phyloP scores from a whole-genome alignment of 2,113 vertebrate genomes.

The Pycnonotus jocosus region DNA sequence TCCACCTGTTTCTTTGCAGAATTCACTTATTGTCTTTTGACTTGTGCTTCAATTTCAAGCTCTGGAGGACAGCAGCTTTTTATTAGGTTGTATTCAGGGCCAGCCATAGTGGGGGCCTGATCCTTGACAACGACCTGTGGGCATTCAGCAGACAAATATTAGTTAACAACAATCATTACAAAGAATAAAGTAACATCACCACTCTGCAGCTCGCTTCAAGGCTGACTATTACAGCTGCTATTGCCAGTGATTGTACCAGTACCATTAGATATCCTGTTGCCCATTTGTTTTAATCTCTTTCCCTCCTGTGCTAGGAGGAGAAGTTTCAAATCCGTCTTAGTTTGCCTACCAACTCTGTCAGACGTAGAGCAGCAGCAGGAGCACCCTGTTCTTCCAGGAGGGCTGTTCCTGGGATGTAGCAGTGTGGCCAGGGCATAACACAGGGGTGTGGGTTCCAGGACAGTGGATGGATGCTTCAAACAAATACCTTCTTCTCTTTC shows the following conservation, averaged over 20 bases:
- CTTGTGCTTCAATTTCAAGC: conserved; percentile 38
- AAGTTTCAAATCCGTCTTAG: conserved; percentile 7
- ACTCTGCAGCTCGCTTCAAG: neutral
- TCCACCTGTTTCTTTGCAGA: conserved; percentile 45
- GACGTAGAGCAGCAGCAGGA: neutral
- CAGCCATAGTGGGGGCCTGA: neutral
- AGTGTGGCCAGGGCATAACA: neutral
- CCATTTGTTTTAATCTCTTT: conserved; percentile 18
- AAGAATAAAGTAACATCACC: conserved; percentile 25
- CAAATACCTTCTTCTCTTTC: neutral
- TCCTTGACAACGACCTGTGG: conserved; percentile 10
- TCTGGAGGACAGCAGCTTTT: neutral
- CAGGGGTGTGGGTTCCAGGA: neutral
- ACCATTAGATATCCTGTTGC: neutral
- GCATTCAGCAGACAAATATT: conserved; percentile 26
- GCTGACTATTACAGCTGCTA: conserved; percentile 3
- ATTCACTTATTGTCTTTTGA: conserved; percentile 44
- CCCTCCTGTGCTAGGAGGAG: neutral
- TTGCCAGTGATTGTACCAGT: neutral
- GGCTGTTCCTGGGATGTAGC: neutral
- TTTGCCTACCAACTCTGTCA: neutral
- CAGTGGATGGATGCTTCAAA: neutral
- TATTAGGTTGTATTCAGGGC: neutral
- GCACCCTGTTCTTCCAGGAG: neutral
- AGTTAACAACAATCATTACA: conserved; percentile 11